phyloP scores from a whole-genome alignment of 1,140 invertebrate species.

The Cydia pomonella region DNA sequence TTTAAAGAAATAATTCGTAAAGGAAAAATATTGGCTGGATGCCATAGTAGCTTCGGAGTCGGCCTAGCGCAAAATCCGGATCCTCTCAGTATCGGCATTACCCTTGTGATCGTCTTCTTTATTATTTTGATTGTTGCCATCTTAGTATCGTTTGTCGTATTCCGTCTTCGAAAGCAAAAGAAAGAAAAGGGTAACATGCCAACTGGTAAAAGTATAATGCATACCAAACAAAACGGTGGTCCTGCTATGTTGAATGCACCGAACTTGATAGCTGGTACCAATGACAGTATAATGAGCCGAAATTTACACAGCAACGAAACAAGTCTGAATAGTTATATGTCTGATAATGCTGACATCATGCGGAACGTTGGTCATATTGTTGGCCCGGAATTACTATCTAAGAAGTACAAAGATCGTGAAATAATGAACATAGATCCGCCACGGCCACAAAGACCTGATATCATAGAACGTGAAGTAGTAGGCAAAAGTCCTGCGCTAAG shows the following conservation, averaged over 20 bases:
- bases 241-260: constrained; percentile 80
- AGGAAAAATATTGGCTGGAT: constrained; percentile 86
- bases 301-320: constrained; percentile 81
- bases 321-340: constrained; percentile 82
- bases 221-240: constrained; percentile 85
- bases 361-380: constrained; percentile 86
- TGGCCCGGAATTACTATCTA: constrained; percentile 90
- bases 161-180: constrained; percentile 90
- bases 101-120: constrained; percentile 96
- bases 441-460: constrained; percentile 92
- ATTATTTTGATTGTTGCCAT: constrained; percentile 93
- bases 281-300: constrained; percentile 82
- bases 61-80: constrained; percentile 89
- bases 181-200: constrained; percentile 88
- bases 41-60: constrained; percentile 86
- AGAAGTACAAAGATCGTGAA: constrained; percentile 94
- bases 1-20: constrained; percentile 85
- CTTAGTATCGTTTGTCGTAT: constrained; percentile 93
- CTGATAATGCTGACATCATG: constrained; percentile 85
- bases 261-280: constrained; percentile 80
- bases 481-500: constrained; percentile 88
- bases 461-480: constrained; percentile 94
- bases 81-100: constrained; percentile 94
- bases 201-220: constrained; percentile 80
- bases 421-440: constrained; percentile 84